Evolutionary conservation across 92 coral and sea anemone genomes (phyloP), one percentile per base, ranked within the genome.

Genomic region (Pocillopora grandis): DNA sequence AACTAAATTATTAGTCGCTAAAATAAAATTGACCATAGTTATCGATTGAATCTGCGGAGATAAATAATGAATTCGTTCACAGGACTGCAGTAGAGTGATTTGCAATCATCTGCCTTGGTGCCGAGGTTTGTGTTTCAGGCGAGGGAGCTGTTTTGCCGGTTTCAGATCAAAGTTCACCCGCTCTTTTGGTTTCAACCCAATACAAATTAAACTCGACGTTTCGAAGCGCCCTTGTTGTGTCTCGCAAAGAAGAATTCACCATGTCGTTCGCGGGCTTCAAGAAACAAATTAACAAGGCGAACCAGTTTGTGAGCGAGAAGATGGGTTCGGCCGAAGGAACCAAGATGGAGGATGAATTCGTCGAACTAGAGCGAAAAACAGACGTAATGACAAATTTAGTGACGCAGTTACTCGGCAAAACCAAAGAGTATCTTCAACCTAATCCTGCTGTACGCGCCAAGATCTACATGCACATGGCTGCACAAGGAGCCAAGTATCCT

Each of bases 271-370:
- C 98, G 12, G 98, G 98, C 2, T 91, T 94, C 72, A 94, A 94
- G 89, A 94, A 94, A 72, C 98, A 94, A 73, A 89, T 94, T 57
- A 94, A 94, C 88, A 94, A 94, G 76, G 98, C 98, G 78, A 94
- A 94, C 33, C 98, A 94, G 85, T 94, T 92, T 85, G 98, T 94
- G 27, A 94, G 98, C 90, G 98, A 94, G 80, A 91, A 92, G 71
- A 94, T 94, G 98, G 98, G 98, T 10, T 87, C 98, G 20, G 98
- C 91, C 62, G 98, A 94, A 82, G 98, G 98, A 56, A 94, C 98
- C 59, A 94, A 94, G 68, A 90, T 94, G 88, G 95, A 94, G 56
- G 93, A 91, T 68, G 94, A 91, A 13, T 94, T 94, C 59, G 72
- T 89, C 79, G 93, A 87, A 48, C 85, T 94, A 86, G 98, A 94